Evolutionary conservation across 2,888 invertebrate species (phyloP), one percentile per base, ranked within the genome.

Genomic region (Aporophyla nigra): DNA sequence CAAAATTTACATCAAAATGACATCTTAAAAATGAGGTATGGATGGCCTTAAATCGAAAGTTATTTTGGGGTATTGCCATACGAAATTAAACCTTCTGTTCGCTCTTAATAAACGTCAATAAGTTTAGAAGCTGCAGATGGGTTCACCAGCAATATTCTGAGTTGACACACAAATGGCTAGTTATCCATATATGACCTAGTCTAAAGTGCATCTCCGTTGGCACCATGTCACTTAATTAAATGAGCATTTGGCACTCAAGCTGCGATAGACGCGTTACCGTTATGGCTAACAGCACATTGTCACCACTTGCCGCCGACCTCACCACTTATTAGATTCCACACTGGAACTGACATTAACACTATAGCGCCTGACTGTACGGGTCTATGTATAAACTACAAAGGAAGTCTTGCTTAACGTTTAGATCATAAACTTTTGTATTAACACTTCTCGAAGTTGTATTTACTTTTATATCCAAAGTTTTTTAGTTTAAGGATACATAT

Each of bases 191-290:
- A 74, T 59, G 65, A 65, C 33, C 58, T 10, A 71, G 62, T 66
- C 56, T 12, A 67, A 83, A 85, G 76, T 78, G 75, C 69, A 76
- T 80, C 74, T 74, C 77, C 67, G 71, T 74, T 78, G 85, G 81
- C 81, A 87, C 86, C 84, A 62, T 83, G 83, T 85, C 82, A 80
- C 87, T 87, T 93, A 92, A 92, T 93, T 88, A 91, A 93, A 92
- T 90, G 87, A 90, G 86, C 90, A 91, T 91, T 93, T 92, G 92
- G 92, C 91, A 88, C 88, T 89, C 85, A 86, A 83, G 87, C 84
- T 83, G 77, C 80, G 63, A 83, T 87, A 76, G 79, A 86, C 76
- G 73, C 74, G 72, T 66, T 78, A 85, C 84, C 84, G 85, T 89
- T 90, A 89, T 85, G 74, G 84, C 76, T 86, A 88, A 90, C 87